These are phyloP conservation scores for Charina bottae DNA, from an alignment of 2,113 vertebrate species.

Conservation along the genomic window DNA sequence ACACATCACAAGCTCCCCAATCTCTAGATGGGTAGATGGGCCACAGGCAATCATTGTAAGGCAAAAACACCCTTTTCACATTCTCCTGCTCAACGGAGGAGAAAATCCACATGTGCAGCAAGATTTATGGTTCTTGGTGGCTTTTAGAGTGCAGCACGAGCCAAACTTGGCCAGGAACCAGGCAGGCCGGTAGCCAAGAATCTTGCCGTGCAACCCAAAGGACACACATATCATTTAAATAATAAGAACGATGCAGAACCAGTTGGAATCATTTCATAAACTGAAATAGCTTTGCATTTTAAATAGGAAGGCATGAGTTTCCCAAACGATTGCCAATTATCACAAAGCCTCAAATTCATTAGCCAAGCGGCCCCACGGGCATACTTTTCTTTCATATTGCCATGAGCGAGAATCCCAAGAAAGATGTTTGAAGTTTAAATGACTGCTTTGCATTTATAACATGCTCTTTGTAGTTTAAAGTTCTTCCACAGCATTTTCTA, in stretches of 20 bases:
- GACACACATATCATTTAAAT: not conserved
- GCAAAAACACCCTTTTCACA: not conserved
- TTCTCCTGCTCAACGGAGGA: not conserved
- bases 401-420: not conserved
- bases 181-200: not conserved
- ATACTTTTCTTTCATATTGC: not conserved
- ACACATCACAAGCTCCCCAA: slow-evolving; percentile 88
- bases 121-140: accelerated
- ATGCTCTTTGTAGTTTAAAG: not conserved
- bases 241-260: not conserved
- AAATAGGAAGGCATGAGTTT: not conserved
- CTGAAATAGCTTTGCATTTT: not conserved
- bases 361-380: too few species aligned
- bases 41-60: not conserved
- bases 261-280: not conserved
- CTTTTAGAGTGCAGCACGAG: accelerated
- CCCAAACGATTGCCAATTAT: not conserved
- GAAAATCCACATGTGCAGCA: too few species aligned
- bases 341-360: not conserved
- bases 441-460: not conserved
- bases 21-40: slow-evolving; percentile 69
- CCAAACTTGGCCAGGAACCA: accelerated
- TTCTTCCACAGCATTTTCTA: not conserved
- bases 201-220: not conserved
- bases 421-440: not conserved